Conservation (phyloP, 2,888 invertebrate species). For the Onchidella celtica region DNA sequence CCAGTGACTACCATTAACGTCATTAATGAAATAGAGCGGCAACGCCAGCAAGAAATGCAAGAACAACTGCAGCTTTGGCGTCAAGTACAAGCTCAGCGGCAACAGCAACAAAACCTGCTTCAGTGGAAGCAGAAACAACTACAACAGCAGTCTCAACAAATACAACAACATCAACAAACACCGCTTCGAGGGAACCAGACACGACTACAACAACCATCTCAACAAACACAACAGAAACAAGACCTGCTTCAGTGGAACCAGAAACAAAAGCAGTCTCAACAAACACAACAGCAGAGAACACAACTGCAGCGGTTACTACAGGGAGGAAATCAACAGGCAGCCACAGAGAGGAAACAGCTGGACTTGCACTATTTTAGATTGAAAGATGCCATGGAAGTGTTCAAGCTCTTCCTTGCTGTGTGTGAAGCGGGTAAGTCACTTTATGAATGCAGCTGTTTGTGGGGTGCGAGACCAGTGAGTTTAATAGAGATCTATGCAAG, state of each 20-base stretch:
- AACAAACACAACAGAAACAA: background rate
- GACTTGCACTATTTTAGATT: background rate
- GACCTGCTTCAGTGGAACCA: background rate
- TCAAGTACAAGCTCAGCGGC: no score
- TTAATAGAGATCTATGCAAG: no score
- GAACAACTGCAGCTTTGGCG: background rate
- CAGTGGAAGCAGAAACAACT: no score
- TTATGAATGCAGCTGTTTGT: no score
- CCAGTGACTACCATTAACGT: no score
- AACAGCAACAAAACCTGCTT: no score
- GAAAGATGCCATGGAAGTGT: slow-evolving; percentile 6
- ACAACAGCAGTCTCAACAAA: no score
- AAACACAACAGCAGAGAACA: background rate
- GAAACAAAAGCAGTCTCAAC: no score
- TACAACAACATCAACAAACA: background rate
- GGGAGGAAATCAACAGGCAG: no score
- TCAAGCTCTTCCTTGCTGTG: background rate
- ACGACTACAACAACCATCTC: background rate
- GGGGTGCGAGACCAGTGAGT: no score
- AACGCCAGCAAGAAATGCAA: background rate
- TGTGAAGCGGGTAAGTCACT: background rate
- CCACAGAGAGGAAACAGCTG: background rate
- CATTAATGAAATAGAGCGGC: no score
- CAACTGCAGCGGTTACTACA: background rate
- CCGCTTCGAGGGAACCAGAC: no score